A percentile compares a stretch with the other conserved stretches of the same genome.
These are phyloP conservation scores for Acromyrmex heyeri DNA, from an alignment of 1,140 invertebrate genomes.

Conservation along the genomic window DNA sequence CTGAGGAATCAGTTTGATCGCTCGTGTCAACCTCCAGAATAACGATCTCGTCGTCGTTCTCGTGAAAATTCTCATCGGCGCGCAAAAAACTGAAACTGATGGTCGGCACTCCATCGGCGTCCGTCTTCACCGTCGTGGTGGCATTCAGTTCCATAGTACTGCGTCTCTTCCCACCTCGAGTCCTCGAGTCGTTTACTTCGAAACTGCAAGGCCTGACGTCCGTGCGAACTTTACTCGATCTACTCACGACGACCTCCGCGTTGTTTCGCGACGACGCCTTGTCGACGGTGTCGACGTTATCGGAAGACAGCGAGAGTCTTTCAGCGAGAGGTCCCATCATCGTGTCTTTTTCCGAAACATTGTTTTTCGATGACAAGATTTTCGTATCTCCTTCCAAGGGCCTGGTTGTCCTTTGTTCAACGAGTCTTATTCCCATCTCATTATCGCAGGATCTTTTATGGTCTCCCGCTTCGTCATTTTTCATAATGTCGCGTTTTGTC, in stretches of 20 bases:
- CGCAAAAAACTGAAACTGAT: constrained; percentile 83
- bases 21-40: constrained; percentile 49
- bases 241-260: constrained; percentile 63
- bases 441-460: background rate
- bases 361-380: background rate
- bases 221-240: constrained; percentile 16
- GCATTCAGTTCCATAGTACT: constrained; percentile 82
- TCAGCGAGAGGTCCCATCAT: background rate
- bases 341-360: background rate
- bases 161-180: constrained; percentile 68
- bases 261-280: constrained; percentile 74
- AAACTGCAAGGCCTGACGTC: background rate
- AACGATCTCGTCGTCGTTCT: background rate
- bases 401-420: background rate
- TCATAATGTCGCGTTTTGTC: background rate
- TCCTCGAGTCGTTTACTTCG: background rate
- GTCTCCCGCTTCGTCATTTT: background rate
- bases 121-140: constrained; percentile 77
- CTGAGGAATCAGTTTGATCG: constrained; percentile 3
- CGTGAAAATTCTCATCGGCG: constrained; percentile 65
- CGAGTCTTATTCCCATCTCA: background rate
- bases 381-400: background rate
- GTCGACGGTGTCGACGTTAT: background rate
- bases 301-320: background rate
- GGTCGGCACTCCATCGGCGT: constrained; percentile 80